phyloP scores from a whole-genome alignment of 1,140 invertebrate genomes.

The Hermetia illucens region DNA sequence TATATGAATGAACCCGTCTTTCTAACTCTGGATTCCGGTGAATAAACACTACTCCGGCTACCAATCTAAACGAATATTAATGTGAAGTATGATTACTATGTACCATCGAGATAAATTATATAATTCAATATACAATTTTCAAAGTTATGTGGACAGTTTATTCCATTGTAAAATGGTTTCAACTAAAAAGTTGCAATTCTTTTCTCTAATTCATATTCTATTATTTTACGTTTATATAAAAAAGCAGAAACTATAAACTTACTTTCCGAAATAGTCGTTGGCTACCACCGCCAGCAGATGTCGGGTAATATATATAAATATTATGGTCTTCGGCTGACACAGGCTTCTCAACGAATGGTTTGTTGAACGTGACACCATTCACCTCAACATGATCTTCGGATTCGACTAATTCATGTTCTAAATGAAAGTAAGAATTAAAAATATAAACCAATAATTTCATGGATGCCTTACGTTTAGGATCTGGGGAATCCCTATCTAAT shows the following conservation, averaged over 20 bases:
- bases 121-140: too few species aligned
- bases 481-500: constrained; percentile 80
- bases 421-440: constrained; percentile 16
- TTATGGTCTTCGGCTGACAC: constrained; percentile 97
- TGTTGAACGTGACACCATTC: constrained; percentile 92
- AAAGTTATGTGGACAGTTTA: too few species aligned
- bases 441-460: constrained; percentile 1
- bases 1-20: constrained; percentile 98
- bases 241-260: constrained; percentile 24
- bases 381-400: constrained; percentile 98
- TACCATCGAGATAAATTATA: too few species aligned
- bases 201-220: constrained; percentile 5
- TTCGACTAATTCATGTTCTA: constrained; percentile 87
- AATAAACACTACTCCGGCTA: constrained; percentile 95
- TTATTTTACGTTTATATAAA: constrained; percentile 12
- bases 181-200: neutral
- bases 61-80: constrained; percentile 72
- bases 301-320: constrained; percentile 99
- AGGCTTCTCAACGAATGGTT: constrained; percentile 87
- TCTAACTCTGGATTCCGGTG: constrained; percentile 86
- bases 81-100: too few species aligned
- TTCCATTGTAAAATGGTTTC: neutral
- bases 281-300: constrained; percentile 92
- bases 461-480: constrained; percentile 63
- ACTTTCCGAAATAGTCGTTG: constrained; percentile 95